phyloP scores from a whole-genome alignment of 2,888 invertebrate species.

The Parasteatoda lunata region DNA sequence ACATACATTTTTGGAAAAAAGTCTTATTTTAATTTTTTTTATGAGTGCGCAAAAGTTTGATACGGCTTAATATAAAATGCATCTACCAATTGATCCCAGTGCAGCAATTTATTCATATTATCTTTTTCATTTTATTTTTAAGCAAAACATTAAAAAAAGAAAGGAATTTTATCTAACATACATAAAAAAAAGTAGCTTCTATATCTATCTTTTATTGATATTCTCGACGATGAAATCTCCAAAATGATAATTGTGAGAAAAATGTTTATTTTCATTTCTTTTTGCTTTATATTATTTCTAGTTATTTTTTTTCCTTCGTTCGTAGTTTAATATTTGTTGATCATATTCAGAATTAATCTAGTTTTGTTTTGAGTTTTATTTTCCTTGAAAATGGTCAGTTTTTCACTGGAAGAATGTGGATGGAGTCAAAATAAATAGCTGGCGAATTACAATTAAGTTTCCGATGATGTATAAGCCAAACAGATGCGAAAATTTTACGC shows the following conservation, averaged over 20 bases:
- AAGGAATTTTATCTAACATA: neutral
- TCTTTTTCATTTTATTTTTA: neutral
- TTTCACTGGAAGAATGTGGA: neutral
- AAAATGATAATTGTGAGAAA: neutral
- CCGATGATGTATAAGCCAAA: neutral
- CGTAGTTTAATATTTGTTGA: neutral
- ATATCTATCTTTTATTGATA: neutral
- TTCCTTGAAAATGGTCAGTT: neutral
- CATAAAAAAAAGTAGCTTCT: neutral
- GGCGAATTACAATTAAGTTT: conserved; percentile 1
- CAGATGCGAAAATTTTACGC: neutral
- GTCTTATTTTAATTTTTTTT: too few relatives aligned
- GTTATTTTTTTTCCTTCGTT: neutral
- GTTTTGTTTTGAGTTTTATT: neutral
- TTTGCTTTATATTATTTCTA: neutral
- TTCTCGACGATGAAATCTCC: neutral
- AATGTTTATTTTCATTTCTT: neutral
- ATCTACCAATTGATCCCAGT: too few relatives aligned
- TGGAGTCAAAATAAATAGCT: neutral
- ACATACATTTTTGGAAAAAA: too few relatives aligned
- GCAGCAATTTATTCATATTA: neutral
- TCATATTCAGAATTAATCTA: neutral
- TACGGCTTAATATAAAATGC: too few relatives aligned
- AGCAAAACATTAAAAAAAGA: neutral
- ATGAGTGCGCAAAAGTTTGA: too few relatives aligned